These are phyloP conservation scores for Caretta caretta DNA, from an alignment of 2,113 vertebrate species.

Conservation along the genomic window DNA sequence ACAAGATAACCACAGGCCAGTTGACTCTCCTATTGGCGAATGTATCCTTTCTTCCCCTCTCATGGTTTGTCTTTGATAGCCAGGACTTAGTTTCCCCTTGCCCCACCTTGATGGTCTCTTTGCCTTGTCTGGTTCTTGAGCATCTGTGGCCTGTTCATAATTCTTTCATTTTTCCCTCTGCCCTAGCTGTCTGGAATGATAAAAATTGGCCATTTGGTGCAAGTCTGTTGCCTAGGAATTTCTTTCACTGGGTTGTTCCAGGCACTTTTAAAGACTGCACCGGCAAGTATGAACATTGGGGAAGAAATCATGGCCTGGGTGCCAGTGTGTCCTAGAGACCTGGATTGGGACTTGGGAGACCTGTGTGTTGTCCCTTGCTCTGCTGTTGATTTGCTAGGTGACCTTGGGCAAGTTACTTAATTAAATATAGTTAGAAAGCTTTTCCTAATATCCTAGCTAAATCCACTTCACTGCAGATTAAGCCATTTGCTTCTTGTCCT, in stretches of 20 bases:
- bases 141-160: fast-evolving
- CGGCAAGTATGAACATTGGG: neutral
- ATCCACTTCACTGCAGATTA: neutral
- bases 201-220: neutral
- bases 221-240: neutral
- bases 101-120: neutral
- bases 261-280: neutral
- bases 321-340: too few relatives aligned
- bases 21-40: neutral
- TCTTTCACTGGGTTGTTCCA: neutral
- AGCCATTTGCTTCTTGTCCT: neutral
- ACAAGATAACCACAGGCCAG: neutral
- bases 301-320: too few relatives aligned
- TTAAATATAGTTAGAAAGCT: neutral
- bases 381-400: too few relatives aligned
- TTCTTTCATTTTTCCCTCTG: fast-evolving
- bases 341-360: too few relatives aligned
- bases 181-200: neutral
- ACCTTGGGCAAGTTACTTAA: neutral
- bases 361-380: too few relatives aligned
- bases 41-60: neutral
- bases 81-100: fast-evolving
- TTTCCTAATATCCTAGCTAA: neutral
- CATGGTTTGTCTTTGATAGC: neutral
- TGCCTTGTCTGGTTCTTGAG: neutral